Evolutionary conservation across 2,113 vertebrate genomes (phyloP), one percentile per base, ranked within the genome.

Genomic region (Caranx melampygus): DNA sequence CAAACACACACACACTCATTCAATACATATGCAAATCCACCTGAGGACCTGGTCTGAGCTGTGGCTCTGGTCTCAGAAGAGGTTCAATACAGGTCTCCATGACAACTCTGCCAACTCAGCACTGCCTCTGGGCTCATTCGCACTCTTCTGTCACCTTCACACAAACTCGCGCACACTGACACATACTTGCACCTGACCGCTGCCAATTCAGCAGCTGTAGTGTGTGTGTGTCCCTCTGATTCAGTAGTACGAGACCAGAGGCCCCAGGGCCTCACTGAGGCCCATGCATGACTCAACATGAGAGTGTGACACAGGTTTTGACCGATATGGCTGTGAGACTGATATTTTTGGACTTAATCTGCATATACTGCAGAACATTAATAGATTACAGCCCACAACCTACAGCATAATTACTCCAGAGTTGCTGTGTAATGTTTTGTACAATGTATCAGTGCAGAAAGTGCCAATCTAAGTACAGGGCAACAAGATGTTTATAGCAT

Each of bases 101-200:
- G 75, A 75, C 79, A 51, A 65, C 81, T 34, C 60, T 79, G 86
- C 68, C 3, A n/a, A 83, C 66, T 91, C 84, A 88, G 87, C 87
- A 86, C 54, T 40, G 84, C 78, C 86, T 78, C 51, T 35, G 63
- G 88, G 84, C 63, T 82, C 75, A 77, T 75, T 75, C 47, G 60
- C 54, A 83, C 86, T 87, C 64, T 68, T 83, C 74, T 75, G 35
- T 90, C 82, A 85, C 87, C 85, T 87, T 86, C 82, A 83, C 69
- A 77, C 79, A 73, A 31, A 60, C n/a, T 20, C 20, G 0, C 75
- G 65, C 64, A 81, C 68, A 63, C 59, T 49, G 3, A 86, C 55
- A 57, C 6, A 64, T 44, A 81, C 75, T 47, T 72, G 31, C 47
- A 83, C 63, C 59, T 58, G 74, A 75, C 65, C 66, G 68, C 34